phyloP scores from a whole-genome alignment of 1,140 invertebrate species.

The Oryctes rhinoceros region DNA sequence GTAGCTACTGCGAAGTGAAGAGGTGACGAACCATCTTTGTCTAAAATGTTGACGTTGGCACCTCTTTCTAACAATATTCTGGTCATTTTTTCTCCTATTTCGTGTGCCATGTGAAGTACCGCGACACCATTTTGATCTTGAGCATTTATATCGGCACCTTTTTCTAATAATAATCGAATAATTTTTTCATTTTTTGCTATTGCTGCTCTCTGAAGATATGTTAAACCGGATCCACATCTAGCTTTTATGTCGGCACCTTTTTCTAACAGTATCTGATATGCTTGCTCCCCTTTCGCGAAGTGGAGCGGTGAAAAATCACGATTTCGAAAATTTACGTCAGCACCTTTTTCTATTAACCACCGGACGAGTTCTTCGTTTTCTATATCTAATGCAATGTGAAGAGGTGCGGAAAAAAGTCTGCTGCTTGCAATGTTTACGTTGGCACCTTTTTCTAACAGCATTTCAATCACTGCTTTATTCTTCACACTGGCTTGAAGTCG shows the following conservation, averaged over 20 bases:
- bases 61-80: background rate
- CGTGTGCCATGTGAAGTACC: too few species aligned
- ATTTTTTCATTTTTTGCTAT: too few species aligned
- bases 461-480: background rate
- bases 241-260: background rate
- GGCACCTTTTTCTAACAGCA: background rate
- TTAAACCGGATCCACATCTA: background rate
- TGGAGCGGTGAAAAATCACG: background rate
- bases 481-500: background rate
- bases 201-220: background rate
- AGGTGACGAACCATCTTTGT: background rate
- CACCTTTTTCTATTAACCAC: background rate
- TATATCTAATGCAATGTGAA: background rate
- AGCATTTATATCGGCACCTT: background rate
- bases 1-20: background rate
- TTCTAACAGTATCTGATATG: background rate
- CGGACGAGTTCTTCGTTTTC: background rate
- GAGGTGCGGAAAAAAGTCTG: background rate
- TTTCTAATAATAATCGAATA: background rate
- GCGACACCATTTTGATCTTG: background rate
- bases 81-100: too few species aligned
- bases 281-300: background rate
- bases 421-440: background rate
- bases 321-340: background rate
- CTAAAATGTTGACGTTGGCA: background rate